Evolutionary conservation across 2,113 vertebrate genomes (phyloP), one percentile per base, ranked within the genome.

Genomic region (Muscicapa adusta): DNA sequence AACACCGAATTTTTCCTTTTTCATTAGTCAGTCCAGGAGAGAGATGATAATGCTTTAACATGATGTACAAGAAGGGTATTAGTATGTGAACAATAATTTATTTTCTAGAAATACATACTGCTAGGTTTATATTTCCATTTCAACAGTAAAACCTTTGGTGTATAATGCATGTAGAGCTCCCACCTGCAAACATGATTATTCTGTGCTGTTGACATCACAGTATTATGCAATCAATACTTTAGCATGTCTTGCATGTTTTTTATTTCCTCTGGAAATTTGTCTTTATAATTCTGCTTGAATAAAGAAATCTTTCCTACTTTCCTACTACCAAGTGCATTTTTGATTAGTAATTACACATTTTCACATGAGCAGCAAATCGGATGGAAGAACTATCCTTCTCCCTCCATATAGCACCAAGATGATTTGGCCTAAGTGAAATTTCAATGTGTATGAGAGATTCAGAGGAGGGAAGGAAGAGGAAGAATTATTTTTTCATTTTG

Each of bases 221-320:
- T 80, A 61, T 81, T 92, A 72, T 88, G 72, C 84, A 91, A 83
- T 94, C 93, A 82, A 93, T 95, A 91, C 70, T 86, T 90, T 89
- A 50, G 56, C 91, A 95, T 81, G 91, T 86, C 84, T 92, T 88
- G 87, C 74, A 94, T 92, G 68, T 88, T 85, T 93, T 88, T 89
- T 42, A 74, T 42, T 80, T 96, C 36, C 54, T 80, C 71, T 85
- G 82, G 70, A 96, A 94, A 88, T 91, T 34, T 84, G 33, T 28
- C 65, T 70, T 94, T 84, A n/a, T 74, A 88, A 85, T 92, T 94
- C 17, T 60, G 15, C 58, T 54, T 78, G 29, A 83, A 73, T 91
- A 62, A 88, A 72, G 13, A 76, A 77, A 62, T 33, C 6, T 89
- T 93, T 77, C 31, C 33, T 50, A 26, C 12, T 88, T 93, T 76